Evolutionary conservation across 1,140 invertebrate species (phyloP).

Genomic region (Drosophila subpulchrella): DNA sequence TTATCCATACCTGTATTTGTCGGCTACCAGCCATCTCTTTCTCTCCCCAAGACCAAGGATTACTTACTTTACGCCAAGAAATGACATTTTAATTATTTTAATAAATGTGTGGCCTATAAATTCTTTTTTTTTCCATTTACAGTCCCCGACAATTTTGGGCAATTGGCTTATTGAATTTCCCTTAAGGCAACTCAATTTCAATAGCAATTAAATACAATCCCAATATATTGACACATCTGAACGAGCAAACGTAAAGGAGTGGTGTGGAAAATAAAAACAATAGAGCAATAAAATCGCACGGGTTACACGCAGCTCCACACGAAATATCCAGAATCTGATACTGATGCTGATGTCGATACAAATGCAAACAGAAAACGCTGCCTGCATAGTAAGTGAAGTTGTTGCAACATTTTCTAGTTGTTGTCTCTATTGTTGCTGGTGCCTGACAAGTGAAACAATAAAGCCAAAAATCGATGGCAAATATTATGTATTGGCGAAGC

Average conservation of each 20-base stretch:
- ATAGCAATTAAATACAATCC: slow-evolving; percentile 40
- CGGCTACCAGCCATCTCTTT: not conserved
- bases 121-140: not conserved
- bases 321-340: slow-evolving; percentile 31
- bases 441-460: slow-evolving; percentile 66
- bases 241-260: not conserved
- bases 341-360: slow-evolving; percentile 20
- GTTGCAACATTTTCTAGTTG: slow-evolving; percentile 35
- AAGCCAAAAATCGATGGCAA: slow-evolving; percentile 69
- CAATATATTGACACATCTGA: slow-evolving; percentile 38
- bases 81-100: slow-evolving; percentile 44
- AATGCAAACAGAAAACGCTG: slow-evolving; percentile 44
- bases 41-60: slow-evolving; percentile 11
- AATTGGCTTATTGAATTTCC: slow-evolving; percentile 52
- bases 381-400: slow-evolving; percentile 54
- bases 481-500: slow-evolving; percentile 45
- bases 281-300: slow-evolving; percentile 19
- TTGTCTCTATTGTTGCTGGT: slow-evolving; percentile 7
- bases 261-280: slow-evolving; percentile 6
- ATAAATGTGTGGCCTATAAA: not conserved
- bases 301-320: slow-evolving; percentile 28
- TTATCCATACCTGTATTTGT: not conserved
- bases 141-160: slow-evolving; percentile 20
- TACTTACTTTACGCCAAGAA: slow-evolving; percentile 17
- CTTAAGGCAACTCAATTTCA: slow-evolving; percentile 26